Evolutionary conservation across 2,888 invertebrate genomes (phyloP), one percentile per base, ranked within the genome.

Genomic region (Nemotelus nigrinus): DNA sequence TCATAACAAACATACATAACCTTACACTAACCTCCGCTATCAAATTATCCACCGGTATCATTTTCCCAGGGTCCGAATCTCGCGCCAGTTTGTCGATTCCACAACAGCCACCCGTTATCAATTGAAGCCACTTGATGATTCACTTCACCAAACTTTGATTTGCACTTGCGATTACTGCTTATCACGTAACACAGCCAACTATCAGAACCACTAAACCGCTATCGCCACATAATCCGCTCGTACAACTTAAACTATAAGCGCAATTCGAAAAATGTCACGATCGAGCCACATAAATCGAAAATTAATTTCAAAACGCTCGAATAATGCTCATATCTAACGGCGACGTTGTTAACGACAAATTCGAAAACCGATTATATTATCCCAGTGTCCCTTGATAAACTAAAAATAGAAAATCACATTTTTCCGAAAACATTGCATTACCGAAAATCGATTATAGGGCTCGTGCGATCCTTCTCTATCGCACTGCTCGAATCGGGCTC

Each of bases 321-420:
- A 25, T 25, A 25, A 25, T 25, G 25, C 25, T 25, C 25, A 25
- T 5, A 43, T 63, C 63, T 39, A 43, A 63, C 10, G 43, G 39
- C 39, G 43, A 63, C 63, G 43, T 7, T 41, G 41, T 50, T 48
- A 50, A 60, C 50, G 50, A 50, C 74, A 63, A 63, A 58, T 60
- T 43, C 10, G 81, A 83, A 81, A 81, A 82, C 84, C 84, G 85
- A 85, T 85, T 85, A 83, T 83, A 82, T 83, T 83, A 83, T 86
- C 85, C 84, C 85, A 85, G 85, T 84, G 84, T 84, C 84, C 83
- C 84, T 83, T 84, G 84, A 85, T 86, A 85, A 83, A 86, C 86
- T 86, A 84, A 86, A 86, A 84, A 84, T 85, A 83, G 83, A 84
- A 83, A 83, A 80, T 80, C 79, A 78, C 77, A 7, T 25, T 45